phyloP scores from a whole-genome alignment of 2,113 vertebrate genomes.

The Ginglymostoma cirratum region DNA sequence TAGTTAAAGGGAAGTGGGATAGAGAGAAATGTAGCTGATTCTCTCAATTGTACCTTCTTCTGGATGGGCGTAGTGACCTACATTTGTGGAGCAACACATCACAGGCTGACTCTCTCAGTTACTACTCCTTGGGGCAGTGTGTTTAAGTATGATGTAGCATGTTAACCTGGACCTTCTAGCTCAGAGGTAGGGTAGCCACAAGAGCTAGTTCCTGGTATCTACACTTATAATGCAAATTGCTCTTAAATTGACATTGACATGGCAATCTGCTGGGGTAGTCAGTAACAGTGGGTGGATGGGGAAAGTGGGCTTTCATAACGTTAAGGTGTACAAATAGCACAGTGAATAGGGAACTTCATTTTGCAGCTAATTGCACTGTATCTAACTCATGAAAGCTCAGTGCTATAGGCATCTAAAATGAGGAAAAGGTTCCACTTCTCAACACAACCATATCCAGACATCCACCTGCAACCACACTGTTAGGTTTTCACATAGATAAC shows the following conservation, averaged over 20 bases:
- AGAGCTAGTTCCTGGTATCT: background rate
- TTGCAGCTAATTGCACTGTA: background rate
- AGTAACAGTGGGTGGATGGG: background rate
- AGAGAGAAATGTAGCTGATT: background rate
- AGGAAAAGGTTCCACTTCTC: background rate
- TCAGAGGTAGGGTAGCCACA: too few relatives aligned
- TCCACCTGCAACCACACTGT: too few relatives aligned
- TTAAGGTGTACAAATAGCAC: background rate
- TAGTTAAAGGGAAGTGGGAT: background rate
- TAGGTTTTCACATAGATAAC: background rate
- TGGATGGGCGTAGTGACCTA: background rate
- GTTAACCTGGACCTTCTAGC: too few relatives aligned
- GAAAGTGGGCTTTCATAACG: background rate
- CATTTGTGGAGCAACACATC: background rate
- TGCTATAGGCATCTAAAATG: background rate
- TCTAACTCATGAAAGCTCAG: background rate
- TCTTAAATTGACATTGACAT: background rate
- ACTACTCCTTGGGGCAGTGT: background rate
- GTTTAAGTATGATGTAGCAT: background rate
- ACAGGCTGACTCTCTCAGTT: background rate
- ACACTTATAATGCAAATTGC: background rate
- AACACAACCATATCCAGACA: background rate
- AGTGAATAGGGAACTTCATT: background rate
- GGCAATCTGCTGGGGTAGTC: background rate
- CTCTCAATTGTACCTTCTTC: background rate